Evolutionary conservation across 2,113 vertebrate species (phyloP).

Genomic region (Calidris pugnax): DNA sequence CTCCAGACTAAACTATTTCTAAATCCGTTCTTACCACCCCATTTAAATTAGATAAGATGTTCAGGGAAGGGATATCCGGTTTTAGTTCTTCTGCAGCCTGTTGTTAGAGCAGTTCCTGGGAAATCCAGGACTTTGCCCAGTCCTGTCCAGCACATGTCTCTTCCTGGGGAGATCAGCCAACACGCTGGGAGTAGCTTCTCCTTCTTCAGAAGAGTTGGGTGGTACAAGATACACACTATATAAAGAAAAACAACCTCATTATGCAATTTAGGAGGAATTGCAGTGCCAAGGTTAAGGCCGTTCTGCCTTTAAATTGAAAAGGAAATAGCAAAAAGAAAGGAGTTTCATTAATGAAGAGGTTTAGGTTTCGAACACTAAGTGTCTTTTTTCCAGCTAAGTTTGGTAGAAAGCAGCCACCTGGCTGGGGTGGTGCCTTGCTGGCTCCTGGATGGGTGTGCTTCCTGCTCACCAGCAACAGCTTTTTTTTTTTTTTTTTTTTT

Average conservation of each 20-base stretch:
- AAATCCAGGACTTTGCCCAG: neutral
- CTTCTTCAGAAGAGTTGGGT: neutral
- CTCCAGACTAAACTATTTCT: neutral
- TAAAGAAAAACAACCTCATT: neutral
- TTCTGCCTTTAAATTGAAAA: neutral
- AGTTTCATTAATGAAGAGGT: neutral
- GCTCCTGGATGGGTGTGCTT: neutral
- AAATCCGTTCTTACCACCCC: neutral
- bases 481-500: too few relatives aligned
- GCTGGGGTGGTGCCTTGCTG: neutral
- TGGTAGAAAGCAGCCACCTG: neutral
- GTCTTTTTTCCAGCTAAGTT: neutral
- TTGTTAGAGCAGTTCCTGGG: neutral
- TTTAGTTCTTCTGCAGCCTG: neutral
- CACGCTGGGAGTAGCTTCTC: neutral
- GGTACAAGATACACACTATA: fast-evolving
- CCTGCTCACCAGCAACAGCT: neutral
- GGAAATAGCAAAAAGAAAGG: neutral
- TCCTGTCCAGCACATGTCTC: neutral
- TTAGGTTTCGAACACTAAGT: neutral
- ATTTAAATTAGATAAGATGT: neutral
- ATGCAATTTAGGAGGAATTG: neutral
- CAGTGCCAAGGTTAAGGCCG: neutral
- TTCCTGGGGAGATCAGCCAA: fast-evolving
- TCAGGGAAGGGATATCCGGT: neutral